phyloP scores from a whole-genome alignment of 2,888 invertebrate genomes.

The Proisotoma minuta region DNA sequence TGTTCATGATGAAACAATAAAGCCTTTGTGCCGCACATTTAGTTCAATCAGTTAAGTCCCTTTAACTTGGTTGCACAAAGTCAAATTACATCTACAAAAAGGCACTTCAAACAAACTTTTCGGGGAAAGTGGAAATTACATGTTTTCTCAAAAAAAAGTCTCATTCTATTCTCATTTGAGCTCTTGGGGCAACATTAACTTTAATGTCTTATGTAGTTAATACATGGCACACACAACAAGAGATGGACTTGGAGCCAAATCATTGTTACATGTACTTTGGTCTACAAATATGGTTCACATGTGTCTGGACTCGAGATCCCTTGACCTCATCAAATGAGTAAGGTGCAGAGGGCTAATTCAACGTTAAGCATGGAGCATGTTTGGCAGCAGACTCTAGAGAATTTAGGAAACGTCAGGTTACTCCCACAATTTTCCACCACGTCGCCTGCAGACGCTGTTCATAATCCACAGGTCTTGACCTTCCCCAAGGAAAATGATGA shows the following conservation, averaged over 20 bases:
- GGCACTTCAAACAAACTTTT: constrained; percentile 19
- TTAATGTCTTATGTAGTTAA: constrained; percentile 12
- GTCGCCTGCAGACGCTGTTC: neutral
- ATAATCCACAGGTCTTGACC: neutral
- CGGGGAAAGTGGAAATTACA: constrained; percentile 22
- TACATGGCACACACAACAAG: neutral
- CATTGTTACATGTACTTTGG: neutral
- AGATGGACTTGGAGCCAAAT: neutral
- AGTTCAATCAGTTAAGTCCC: neutral
- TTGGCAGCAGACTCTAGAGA: neutral
- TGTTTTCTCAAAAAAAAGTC: constrained; percentile 25
- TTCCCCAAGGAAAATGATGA: neutral
- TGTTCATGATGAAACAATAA: constrained; percentile 28
- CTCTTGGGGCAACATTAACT: constrained; percentile 3
- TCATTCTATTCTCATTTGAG: constrained; percentile 15
- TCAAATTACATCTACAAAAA: neutral
- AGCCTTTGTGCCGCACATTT: constrained; percentile 19
- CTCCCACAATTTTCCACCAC: neutral
- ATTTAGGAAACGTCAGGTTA: neutral
- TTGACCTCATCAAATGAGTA: constrained; percentile 1
- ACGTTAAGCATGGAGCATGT: neutral
- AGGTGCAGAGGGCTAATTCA: neutral
- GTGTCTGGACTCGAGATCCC: neutral
- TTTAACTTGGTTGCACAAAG: neutral
- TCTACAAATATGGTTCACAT: neutral